Percentiles rank a stretch among this genome's conserved stretches.
Evolutionary conservation across 1,140 invertebrate species (phyloP).

Genomic region (Hycleus phaleratus): DNA sequence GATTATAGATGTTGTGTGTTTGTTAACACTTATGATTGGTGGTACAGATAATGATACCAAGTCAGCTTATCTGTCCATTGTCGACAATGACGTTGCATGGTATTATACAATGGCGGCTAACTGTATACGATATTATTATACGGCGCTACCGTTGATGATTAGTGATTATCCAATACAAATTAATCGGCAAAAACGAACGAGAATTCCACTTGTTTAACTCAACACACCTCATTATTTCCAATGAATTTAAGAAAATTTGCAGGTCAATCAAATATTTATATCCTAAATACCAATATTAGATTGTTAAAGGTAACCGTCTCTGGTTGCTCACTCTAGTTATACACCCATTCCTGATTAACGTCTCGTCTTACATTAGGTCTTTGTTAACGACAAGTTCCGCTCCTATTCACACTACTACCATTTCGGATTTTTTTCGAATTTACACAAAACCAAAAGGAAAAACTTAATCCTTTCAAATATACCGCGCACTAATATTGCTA

Average conservation of each 20-base stretch:
- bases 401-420: slow-evolving; percentile 6
- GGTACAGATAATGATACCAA: slow-evolving; percentile 12
- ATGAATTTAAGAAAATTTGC: too few species aligned
- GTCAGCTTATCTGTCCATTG: slow-evolving; percentile 13
- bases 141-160: slow-evolving; percentile 2
- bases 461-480: slow-evolving; percentile 7
- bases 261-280: slow-evolving; percentile 8
- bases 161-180: too few species aligned
- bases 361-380: slow-evolving; percentile 6
- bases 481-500: slow-evolving; percentile 6
- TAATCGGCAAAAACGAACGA: too few species aligned
- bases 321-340: not conserved
- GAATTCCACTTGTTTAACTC: too few species aligned
- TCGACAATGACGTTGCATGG: slow-evolving; percentile 6
- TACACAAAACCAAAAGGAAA: not conserved
- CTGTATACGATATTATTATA: slow-evolving; percentile 9
- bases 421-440: not conserved
- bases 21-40: slow-evolving; percentile 12
- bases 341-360: slow-evolving; percentile 6
- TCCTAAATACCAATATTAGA: too few species aligned
- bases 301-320: too few species aligned
- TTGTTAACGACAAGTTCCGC: slow-evolving; percentile 5
- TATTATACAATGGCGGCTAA: slow-evolving; percentile 5
- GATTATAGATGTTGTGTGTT: not conserved
- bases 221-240: too few species aligned